Evolutionary conservation across 2,888 invertebrate genomes (phyloP).

Genomic region (Abrostola triplasia): DNA sequence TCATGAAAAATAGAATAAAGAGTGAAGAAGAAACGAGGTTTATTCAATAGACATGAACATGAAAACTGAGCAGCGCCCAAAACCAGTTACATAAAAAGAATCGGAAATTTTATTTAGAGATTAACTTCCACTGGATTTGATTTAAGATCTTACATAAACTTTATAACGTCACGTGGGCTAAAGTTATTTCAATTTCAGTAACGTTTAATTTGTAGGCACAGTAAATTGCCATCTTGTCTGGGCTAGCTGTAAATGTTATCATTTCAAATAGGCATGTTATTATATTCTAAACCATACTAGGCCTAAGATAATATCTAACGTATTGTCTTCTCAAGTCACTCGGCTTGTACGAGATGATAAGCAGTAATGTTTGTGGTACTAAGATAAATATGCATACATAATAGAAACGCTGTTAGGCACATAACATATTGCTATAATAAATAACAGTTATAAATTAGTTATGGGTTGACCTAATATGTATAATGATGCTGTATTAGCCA

Average conservation of each 20-base stretch:
- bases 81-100: no score
- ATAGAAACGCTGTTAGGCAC: constrained; percentile 24
- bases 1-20: no score
- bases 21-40: no score
- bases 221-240: background rate
- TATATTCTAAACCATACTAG: constrained; percentile 9
- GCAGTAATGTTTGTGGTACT: constrained; percentile 10
- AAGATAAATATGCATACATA: constrained; percentile 19
- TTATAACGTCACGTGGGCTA: no score
- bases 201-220: no score
- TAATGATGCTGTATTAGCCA: constrained; percentile 14
- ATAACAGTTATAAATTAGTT: constrained; percentile 15
- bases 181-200: no score
- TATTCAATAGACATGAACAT: no score
- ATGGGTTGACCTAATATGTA: constrained; percentile 19
- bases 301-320: constrained; percentile 12
- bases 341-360: background rate
- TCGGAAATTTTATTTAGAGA: no score
- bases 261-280: constrained; percentile 29
- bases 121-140: no score
- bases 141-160: no score
- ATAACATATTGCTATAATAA: constrained; percentile 13
- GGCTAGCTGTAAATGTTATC: constrained; percentile 7
- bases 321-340: constrained; percentile 2
- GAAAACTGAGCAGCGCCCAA: no score